Evolutionary conservation across 2,797 vertebrate genomes (phyloP), one percentile per base, ranked within the genome.

Genomic region (Melanotaenia boesemani): DNA sequence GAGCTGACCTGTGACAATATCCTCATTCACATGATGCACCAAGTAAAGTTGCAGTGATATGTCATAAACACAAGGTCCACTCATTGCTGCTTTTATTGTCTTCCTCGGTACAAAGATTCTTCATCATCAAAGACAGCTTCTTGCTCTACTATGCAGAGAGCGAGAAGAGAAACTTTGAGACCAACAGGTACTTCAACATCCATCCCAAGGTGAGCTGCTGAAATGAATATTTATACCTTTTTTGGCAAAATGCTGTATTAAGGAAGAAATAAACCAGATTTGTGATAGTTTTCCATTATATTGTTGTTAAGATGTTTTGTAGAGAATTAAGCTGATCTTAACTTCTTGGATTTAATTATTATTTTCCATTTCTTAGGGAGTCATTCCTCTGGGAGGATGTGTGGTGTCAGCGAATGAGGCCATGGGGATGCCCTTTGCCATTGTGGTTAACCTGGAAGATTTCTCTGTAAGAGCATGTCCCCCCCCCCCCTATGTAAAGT

Each of bases 111-210:
- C 70, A 28, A 75, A 96, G 97, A 85, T 99, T 99, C 92, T 99
- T 98, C 91, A 96, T 99, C 87, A 97, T 99, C 93, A 99, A 99
- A 91, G 98, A 99, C 91, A 98, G 98, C 84, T 99, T 99, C 90
- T 88, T 99, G 82, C 96, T 99, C 18, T 99, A 99, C 85, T 99
- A 99, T 67, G 96, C 97, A 16, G 98, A 99, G 89, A 97, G 88
- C 0, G 97, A 99, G 86, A 98, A 95, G 91, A 97, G 92, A 85
- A 97, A 85, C 92, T 99, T 99, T 83, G 98, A 99, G 93, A 96
- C 92, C 86, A 97, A 97, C 88, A 95, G 93, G 67, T 97, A 93
- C 92, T 99, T 99, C 93, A 99, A 99, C 88, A 99, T 99, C 82
- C 98, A 99, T 70, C 98, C 98, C 1, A 99, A 99, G 96, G 98